Percentiles rank a stretch among this genome's conserved stretches.
Conservation (phyloP, 1,140 invertebrate genomes). For the Chrysoperla carnea region DNA sequence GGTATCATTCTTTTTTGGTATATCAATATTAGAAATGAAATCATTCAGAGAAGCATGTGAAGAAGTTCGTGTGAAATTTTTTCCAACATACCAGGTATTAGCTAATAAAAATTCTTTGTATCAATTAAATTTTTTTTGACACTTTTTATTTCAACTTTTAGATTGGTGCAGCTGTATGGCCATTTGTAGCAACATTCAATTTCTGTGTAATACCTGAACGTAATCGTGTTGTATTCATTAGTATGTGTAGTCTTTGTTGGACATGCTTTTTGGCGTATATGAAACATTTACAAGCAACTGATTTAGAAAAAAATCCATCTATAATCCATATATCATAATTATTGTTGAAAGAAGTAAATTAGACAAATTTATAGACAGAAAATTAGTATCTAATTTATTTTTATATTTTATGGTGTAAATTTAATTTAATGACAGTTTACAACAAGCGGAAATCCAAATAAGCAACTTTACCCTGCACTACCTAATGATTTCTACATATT, state of each 20-base stretch:
- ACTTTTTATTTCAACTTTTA: slow-evolving; percentile 20
- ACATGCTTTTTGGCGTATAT: slow-evolving; percentile 72
- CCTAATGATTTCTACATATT: too few relatives aligned
- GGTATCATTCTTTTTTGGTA: slow-evolving; percentile 63
- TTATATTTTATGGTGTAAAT: too few relatives aligned
- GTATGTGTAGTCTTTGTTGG: slow-evolving; percentile 67
- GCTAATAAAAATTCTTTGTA: not conserved
- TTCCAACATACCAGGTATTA: slow-evolving; percentile 61
- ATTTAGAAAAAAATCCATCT: slow-evolving; percentile 8
- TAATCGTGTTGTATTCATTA: slow-evolving; percentile 70
- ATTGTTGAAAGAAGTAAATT: too few relatives aligned
- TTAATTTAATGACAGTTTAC: too few relatives aligned
- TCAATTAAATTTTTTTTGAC: not conserved
- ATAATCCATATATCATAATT: too few relatives aligned
- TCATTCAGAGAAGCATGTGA: slow-evolving; percentile 39
- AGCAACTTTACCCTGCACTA: too few relatives aligned
- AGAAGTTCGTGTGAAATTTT: slow-evolving; percentile 58
- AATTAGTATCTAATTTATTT: too few relatives aligned
- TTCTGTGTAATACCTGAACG: slow-evolving; percentile 57
- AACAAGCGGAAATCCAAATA: too few relatives aligned
- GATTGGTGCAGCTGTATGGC: slow-evolving; percentile 67
- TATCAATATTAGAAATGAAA: slow-evolving; percentile 60
- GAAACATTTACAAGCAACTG: slow-evolving; percentile 47
- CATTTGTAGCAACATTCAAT: slow-evolving; percentile 63
- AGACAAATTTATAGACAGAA: too few relatives aligned